Evolutionary conservation across 2,888 invertebrate species (phyloP).

Genomic region (Sinentomon sp.): DNA sequence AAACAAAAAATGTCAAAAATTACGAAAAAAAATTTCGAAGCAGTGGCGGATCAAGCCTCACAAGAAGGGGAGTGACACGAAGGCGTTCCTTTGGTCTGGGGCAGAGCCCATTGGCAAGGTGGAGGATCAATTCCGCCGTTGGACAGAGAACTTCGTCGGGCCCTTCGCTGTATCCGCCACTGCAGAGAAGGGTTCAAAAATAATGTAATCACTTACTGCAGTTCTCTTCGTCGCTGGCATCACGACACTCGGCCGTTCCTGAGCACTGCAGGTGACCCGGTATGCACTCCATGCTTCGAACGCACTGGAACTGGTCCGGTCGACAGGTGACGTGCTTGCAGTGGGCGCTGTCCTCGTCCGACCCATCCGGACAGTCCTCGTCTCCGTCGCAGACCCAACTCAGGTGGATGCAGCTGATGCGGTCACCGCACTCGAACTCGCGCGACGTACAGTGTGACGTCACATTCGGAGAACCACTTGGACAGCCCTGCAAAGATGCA

Average conservation of each 20-base stretch:
- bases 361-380: slow-evolving; percentile 46
- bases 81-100: too few relatives aligned
- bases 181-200: too few relatives aligned
- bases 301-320: slow-evolving; percentile 63
- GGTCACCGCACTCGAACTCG: slow-evolving; percentile 54
- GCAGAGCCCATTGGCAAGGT: too few relatives aligned
- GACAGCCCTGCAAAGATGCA: slow-evolving; percentile 31
- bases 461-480: slow-evolving; percentile 20
- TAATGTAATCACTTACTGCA: slow-evolving; percentile 45
- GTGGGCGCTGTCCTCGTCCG: slow-evolving; percentile 36
- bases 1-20: too few relatives aligned
- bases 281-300: slow-evolving; percentile 41
- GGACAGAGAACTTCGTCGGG: too few relatives aligned
- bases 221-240: slow-evolving; percentile 58
- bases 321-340: slow-evolving; percentile 42
- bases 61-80: too few relatives aligned
- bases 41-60: too few relatives aligned
- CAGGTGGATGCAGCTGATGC: slow-evolving; percentile 46
- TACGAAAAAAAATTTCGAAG: too few relatives aligned
- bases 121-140: too few relatives aligned
- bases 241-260: slow-evolving; percentile 48
- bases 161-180: too few relatives aligned
- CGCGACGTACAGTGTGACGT: slow-evolving; percentile 35
- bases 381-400: slow-evolving; percentile 65
- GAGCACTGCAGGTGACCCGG: slow-evolving; percentile 49